These are phyloP conservation scores for Promerops cafer DNA, from an alignment of 2,113 vertebrate genomes.

Conservation along the genomic window DNA sequence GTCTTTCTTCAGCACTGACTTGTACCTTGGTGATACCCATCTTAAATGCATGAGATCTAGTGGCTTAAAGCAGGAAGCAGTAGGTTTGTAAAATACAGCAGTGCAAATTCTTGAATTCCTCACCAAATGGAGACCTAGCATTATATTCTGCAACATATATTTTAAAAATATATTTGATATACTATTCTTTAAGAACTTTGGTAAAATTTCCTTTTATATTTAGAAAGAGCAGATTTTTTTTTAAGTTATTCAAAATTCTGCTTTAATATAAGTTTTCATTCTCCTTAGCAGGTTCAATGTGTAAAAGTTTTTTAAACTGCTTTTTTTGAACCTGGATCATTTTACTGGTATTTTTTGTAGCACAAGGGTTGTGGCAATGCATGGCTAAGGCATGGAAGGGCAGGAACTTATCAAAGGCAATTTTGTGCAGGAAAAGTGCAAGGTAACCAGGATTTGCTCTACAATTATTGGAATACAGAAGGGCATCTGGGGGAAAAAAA, in stretches of 20 bases:
- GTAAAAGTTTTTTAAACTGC: neutral
- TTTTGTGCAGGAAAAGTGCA: neutral
- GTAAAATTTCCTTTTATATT: neutral
- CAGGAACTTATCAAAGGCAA: neutral
- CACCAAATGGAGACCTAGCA: neutral
- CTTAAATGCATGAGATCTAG: neutral
- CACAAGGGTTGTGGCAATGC: neutral
- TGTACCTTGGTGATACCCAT: neutral
- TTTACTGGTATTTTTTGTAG: neutral
- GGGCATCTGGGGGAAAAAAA: neutral
- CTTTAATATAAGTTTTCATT: neutral
- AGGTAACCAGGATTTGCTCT: neutral
- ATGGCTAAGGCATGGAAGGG: neutral
- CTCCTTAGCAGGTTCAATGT: neutral
- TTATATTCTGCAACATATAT: neutral
- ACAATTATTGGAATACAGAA: neutral
- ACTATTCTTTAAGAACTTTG: neutral
- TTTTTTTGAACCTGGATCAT: neutral
- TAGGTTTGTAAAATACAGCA: neutral
- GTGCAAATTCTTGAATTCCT: neutral
- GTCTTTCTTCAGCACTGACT: neutral
- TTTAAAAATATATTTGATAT: neutral
- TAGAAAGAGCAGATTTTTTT: neutral
- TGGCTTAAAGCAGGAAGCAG: neutral
- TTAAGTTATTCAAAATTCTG: neutral